A percentile compares a stretch with the other conserved stretches of the same genome.
Evolutionary conservation across 2,797 vertebrate genomes (phyloP).

Genomic region (Neostethus bicornis): DNA sequence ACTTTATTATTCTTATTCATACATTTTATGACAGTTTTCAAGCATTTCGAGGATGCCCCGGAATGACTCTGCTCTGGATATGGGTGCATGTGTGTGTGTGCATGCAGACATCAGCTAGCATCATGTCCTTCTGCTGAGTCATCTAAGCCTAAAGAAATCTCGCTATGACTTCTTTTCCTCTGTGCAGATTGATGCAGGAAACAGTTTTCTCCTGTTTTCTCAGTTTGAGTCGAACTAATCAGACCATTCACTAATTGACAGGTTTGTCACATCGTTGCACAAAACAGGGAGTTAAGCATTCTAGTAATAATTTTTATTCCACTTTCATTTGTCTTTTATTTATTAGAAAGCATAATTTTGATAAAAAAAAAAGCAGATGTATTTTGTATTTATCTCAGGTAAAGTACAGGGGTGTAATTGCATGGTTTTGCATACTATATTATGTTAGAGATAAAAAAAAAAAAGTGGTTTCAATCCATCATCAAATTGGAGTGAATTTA

Average conservation of each 20-base stretch:
- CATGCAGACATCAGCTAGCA: constrained; percentile 1
- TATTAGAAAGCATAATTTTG: not conserved
- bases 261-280: not conserved
- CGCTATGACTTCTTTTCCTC: not conserved
- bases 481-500: constrained; percentile 2
- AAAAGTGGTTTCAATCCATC: constrained; percentile 19
- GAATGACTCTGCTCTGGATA: no score
- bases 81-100: no score
- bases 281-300: not conserved
- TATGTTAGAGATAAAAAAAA: constrained; percentile 3
- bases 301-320: not conserved
- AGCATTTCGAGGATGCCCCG: no score
- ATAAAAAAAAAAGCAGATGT: not conserved
- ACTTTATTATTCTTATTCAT: no score
- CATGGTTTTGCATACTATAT: constrained; percentile 18
- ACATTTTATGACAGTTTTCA: no score
- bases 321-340: not conserved
- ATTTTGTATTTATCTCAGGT: not conserved
- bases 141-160: not conserved
- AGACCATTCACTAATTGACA: not conserved
- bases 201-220: not conserved
- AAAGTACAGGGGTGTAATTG: not conserved
- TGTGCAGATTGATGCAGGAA: not conserved
- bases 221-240: not conserved
- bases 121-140: not conserved